phyloP scores from a whole-genome alignment of 2,797 vertebrate genomes.

The Schizopygopsis malacanthus region DNA sequence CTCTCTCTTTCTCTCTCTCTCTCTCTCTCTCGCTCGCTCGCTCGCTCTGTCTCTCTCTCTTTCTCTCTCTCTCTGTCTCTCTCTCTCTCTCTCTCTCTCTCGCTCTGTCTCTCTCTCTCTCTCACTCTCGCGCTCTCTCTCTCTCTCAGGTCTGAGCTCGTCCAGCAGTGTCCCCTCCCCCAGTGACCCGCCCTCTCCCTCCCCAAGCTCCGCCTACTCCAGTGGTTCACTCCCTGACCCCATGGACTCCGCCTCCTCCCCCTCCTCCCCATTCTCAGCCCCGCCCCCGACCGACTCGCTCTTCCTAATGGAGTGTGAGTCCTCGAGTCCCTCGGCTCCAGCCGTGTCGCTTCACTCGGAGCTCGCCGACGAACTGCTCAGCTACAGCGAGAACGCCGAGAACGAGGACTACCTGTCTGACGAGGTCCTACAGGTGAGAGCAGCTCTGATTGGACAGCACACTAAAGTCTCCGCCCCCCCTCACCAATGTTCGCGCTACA shows the following conservation, averaged over 20 bases:
- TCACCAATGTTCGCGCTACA: no score
- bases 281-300: conserved; percentile 41
- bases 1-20: no score
- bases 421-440: conserved; percentile 81
- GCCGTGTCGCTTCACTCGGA: conserved; percentile 44
- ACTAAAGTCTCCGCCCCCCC: background rate
- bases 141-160: conserved; percentile 82
- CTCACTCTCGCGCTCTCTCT: background rate
- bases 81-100: no score
- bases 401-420: conserved; percentile 77
- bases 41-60: no score
- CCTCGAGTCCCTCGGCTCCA: conserved; percentile 47
- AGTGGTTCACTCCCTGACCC: conserved; percentile 75
- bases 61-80: no score
- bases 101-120: no score
- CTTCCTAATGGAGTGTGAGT: conserved; percentile 81
- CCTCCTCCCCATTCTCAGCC: conserved; percentile 47
- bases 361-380: conserved; percentile 74
- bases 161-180: conserved; percentile 85
- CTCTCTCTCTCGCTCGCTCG: no score
- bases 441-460: background rate
- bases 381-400: conserved; percentile 78
- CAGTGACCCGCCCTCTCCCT: conserved; percentile 81
- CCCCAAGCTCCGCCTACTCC: conserved; percentile 86
- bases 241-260: conserved; percentile 70